Conservation (phyloP, 2,113 vertebrate species). For the Crotalus horridus region DNA sequence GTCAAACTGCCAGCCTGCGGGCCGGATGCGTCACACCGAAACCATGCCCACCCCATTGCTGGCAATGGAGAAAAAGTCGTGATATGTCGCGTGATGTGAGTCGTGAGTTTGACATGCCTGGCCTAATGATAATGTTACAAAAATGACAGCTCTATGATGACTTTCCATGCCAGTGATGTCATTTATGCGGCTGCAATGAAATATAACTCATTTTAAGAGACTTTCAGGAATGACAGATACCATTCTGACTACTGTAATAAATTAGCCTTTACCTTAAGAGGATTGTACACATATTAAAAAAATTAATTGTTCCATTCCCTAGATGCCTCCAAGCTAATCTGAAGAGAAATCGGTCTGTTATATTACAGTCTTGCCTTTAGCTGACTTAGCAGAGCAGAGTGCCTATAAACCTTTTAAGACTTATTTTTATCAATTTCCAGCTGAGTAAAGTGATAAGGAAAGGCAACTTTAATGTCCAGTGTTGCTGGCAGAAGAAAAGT, state of each 20-base stretch:
- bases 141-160: background rate
- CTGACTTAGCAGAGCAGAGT: background rate
- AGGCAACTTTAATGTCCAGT: conserved; percentile 17
- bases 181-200: background rate
- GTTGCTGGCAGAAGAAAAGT: background rate
- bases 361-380: background rate
- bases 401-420: conserved; percentile 23
- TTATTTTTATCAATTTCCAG: conserved; percentile 35
- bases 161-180: background rate
- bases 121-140: background rate
- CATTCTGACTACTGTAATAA: background rate
- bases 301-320: background rate
- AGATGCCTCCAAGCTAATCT: background rate
- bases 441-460: conserved; percentile 49
- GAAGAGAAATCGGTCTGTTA: conserved; percentile 5
- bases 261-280: background rate
- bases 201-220: background rate
- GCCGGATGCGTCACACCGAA: too few relatives aligned
- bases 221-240: background rate
- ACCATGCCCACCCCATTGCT: too few relatives aligned
- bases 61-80: too few relatives aligned
- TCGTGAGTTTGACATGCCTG: too few relatives aligned
- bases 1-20: too few relatives aligned
- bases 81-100: too few relatives aligned
- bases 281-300: background rate